These are phyloP conservation scores for Ormyrus pomaceus DNA, from an alignment of 2,888 invertebrate genomes.

Conservation along the genomic window DNA sequence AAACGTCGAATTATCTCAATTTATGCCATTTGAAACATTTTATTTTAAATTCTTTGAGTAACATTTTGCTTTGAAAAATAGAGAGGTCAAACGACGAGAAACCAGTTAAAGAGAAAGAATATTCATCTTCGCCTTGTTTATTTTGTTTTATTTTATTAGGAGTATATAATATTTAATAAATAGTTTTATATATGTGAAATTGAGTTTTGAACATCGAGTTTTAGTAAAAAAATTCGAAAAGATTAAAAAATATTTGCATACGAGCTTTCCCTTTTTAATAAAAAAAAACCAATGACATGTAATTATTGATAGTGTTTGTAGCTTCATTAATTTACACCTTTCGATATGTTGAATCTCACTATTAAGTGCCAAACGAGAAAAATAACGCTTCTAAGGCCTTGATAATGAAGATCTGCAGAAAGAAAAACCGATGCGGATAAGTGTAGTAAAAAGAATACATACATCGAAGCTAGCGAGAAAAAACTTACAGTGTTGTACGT, in stretches of 20 bases:
- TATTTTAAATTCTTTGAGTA: constrained; percentile 3
- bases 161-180: background rate
- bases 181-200: constrained; percentile 10
- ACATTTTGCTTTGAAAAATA: constrained; percentile 19
- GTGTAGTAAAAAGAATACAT: constrained; percentile 18
- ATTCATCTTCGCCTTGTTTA: background rate
- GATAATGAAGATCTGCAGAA: constrained; percentile 27
- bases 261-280: background rate
- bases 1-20: background rate
- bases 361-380: constrained; percentile 30
- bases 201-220: constrained; percentile 12
- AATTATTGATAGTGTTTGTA: constrained; percentile 9
- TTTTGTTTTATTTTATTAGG: constrained; percentile 6
- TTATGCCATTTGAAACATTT: background rate
- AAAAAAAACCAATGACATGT: constrained; percentile 11
- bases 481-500: constrained; percentile 33
- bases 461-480: constrained; percentile 4
- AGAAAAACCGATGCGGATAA: constrained; percentile 11
- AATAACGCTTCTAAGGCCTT: constrained; percentile 36
- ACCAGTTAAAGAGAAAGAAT: constrained; percentile 14
- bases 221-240: constrained; percentile 32
- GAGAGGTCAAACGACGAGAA: constrained; percentile 10
- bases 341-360: constrained; percentile 52
- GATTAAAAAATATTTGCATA: constrained; percentile 30
- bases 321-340: constrained; percentile 16